Evolutionary conservation across 2,113 vertebrate species (phyloP), one percentile per base, ranked within the genome.

Genomic region (Burhinus bistriatus): DNA sequence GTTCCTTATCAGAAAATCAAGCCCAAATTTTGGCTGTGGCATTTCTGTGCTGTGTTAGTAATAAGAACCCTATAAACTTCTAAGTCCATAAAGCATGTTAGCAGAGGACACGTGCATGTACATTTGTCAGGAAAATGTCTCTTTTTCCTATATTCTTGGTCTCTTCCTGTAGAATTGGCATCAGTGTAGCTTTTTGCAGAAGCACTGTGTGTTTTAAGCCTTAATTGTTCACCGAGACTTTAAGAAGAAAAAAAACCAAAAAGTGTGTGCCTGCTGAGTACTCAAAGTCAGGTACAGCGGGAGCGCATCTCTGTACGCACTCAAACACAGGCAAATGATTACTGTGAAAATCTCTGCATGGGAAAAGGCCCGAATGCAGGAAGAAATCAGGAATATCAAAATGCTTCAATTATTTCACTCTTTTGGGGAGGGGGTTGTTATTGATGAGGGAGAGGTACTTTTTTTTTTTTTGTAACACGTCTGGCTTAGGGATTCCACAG

Each of bases 371-470:
- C 0, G 0, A 78, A 65, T 52, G 12, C 11, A 52, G 57, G 30
- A 22, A 55, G 22, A 91, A 94, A 64, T 44, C 3, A 7, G 61
- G 14, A 91, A 18, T 54, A 19, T 65, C 25, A 64, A 32, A 81
- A 40, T 62, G 12, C 16, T 90, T 47, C 27, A 13, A 4, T 49
- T 75, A 34, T 30, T 73, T 81, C 21, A 14, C 6, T 68, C 10
- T 17, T 81, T 62, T 64, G 22, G 21, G 22, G 21, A 44, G 12
- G 22, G 20, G 12, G 11, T 42, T 47, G 18, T 52, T 76, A 57
- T 1, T 58, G 47, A 12, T 0, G 15, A 26, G 47, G 51, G 9
- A 51, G 2, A 4, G 6, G 9, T 26, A 9, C 6, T n/a, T 62
- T n/a, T 29, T 64, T n/a, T n/a, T 36, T 66, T 45, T 30, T 58